Evolutionary conservation across 2,113 vertebrate genomes (phyloP).

Genomic region (Eira barbara): DNA sequence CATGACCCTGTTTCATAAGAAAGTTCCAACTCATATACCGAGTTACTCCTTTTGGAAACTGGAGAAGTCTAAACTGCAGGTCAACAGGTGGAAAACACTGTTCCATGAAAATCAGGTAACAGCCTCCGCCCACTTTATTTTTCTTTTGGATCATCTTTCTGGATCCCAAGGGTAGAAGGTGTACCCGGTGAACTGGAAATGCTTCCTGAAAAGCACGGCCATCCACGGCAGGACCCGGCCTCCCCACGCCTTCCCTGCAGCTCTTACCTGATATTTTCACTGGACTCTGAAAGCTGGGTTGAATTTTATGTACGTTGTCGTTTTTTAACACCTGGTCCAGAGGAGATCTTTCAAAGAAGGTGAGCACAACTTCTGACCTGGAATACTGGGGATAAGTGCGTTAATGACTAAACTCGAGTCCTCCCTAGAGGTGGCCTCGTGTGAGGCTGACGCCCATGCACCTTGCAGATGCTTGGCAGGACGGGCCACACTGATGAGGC

Average conservation of each 20-base stretch:
- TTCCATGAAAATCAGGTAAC: not conserved
- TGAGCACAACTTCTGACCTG: slow-evolving; percentile 97
- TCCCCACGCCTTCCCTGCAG: fast-evolving
- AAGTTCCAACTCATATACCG: not conserved
- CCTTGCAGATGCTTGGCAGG: not conserved
- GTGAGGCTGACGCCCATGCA: fast-evolving
- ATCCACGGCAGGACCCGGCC: fast-evolving
- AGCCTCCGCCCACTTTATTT: not conserved
- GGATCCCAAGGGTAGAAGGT: not conserved
- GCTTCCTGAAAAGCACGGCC: not conserved
- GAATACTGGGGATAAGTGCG: slow-evolving; percentile 87
- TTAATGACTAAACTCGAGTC: not conserved
- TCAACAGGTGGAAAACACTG: fast-evolving
- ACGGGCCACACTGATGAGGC: fast-evolving
- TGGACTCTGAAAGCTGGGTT: slow-evolving; percentile 95
- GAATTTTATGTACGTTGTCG: slow-evolving; percentile 95
- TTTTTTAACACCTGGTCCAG: slow-evolving; percentile 97
- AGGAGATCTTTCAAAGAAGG: slow-evolving; percentile 97
- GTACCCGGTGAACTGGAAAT: fast-evolving
- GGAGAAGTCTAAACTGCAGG: not conserved
- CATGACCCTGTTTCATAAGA: not conserved
- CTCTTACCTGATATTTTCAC: slow-evolving; percentile 95
- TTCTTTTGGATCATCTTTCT: not conserved
- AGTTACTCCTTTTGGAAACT: not conserved
- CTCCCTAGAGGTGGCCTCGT: fast-evolving